Base-by-base conservation (phyloP, 2,113 vertebrate genomes). In the Rhizomys pruinosus region DNA sequence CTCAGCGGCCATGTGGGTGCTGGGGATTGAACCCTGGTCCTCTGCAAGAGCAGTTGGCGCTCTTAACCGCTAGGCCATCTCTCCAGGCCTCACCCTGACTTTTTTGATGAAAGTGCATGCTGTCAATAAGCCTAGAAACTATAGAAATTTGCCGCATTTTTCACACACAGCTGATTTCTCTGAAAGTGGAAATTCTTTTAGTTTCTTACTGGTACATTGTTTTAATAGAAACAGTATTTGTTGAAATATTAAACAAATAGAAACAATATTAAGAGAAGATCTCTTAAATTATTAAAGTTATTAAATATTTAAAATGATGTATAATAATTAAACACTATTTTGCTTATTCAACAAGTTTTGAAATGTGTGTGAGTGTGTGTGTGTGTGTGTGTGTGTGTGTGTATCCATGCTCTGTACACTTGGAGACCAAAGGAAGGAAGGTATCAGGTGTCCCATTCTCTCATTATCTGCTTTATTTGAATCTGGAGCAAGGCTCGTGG, bases 131-230 rank as follows among this genome's bases (percentile, higher is more conserved):
- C 47, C 69, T 64, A 68, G 78, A 52, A 39, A 95, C 90, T n/a
- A 6, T 1, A 78, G 64, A 78, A 79, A 15, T 10, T 44, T 66
- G 29, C 25, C 73, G 59, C 37, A n/a, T 69, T 90, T 73, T 39
- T 66, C 73, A 68, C 7, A 66, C 23, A 59, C 19, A 7, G 55
- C 12, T 57, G 16, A 25, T 64, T 89, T 69, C 6, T 44, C 27
- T 68, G n/a, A 32, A 74, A 89, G 47, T 84, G 79, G 64, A 95
- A 68, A 12, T 73, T 87, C 37, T 74, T 64, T 79, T 63, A 86
- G 37, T 55, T 86, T 92, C 52, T 13, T 15, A 86, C 23, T 44
- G 25, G 22, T 81, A 63, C 16, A 11, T 57, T 20, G 39, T 81
- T 81, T 81, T 29, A 81, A 37, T 37, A 79, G 77, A 23, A 59